Base-by-base conservation (phyloP, 2,797 vertebrate genomes). In the Xerus rutilus region DNA sequence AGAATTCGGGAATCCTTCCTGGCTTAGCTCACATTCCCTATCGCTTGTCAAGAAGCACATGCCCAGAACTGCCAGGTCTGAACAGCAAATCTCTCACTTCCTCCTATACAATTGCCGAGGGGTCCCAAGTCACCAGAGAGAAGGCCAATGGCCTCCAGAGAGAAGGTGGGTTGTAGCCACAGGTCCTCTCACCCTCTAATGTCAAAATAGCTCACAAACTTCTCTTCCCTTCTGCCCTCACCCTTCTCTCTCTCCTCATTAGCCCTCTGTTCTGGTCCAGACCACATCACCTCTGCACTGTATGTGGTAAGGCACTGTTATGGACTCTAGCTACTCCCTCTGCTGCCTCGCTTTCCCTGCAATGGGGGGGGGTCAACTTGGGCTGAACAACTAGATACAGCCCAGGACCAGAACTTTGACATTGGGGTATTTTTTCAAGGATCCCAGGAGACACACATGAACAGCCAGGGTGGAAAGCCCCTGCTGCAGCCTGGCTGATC, bases 1-100 rank as follows among this genome's bases (percentile, higher is more conserved):
- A 82, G 72, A 86, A 81, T 35, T 64, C 9, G 3, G 65, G 91
- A 88, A 65, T 74, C 69, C 39, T 91, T n/a, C 88, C 89, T 84
- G 76, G 84, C 91, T 95, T 91, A 64, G 14, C 47, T 91, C 67
- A 59, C 7, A 0, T 35, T 88, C n/a, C 64, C 4, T 0, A n/a
- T 5, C 2, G 25, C 73, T 81, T 83, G 35, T 93, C 95, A 91
- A 35, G 78, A 54, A 1, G 14, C 43, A 28, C 67, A 35, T 8
- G 81, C 72, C 74, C 59, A 54, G 79, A 70, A 45, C 35, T 10
- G n/a, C 78, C 52, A 20, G 59, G n/a, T 67, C 81, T n/a, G 49
- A 47, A 87, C 32, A 65, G 82, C 52, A 35, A 17, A 79, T 14
- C 64, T 76, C 77, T 62, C n/a, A 62, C 52, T 64, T 72, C 72